These are phyloP conservation scores for Melospiza melodia DNA, from an alignment of 2,113 vertebrate genomes.

Conservation along the genomic window DNA sequence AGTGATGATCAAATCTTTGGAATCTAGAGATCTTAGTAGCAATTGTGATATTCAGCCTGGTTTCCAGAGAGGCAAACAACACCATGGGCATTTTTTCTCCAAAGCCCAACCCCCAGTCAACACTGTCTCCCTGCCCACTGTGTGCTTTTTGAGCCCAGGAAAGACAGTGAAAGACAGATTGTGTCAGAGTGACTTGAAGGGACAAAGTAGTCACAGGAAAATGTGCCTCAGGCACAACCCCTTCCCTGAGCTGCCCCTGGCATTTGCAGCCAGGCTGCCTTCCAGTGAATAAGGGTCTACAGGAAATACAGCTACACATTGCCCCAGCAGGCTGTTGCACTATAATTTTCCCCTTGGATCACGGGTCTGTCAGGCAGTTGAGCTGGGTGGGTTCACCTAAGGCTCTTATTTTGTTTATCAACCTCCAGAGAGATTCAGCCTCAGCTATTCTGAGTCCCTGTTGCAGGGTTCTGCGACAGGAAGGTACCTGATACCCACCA, in stretches of 20 bases:
- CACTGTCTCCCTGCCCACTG: accelerated
- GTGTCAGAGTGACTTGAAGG: background rate
- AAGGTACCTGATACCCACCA: background rate
- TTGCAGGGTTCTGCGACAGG: background rate
- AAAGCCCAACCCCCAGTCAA: background rate
- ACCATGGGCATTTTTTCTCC: background rate
- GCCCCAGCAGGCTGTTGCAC: background rate
- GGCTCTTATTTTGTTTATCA: background rate
- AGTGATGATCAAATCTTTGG: background rate
- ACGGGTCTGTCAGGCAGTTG: background rate
- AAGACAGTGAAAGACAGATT: background rate
- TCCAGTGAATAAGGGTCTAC: background rate
- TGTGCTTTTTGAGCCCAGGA: background rate
- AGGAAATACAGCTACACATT: background rate
- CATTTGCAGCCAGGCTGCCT: background rate
- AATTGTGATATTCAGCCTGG: background rate
- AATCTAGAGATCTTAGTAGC: background rate
- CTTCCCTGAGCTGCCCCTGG: background rate
- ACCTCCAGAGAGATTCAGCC: background rate
- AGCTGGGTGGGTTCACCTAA: background rate
- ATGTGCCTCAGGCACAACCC: background rate
- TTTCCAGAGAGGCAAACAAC: background rate
- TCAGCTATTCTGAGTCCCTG: background rate
- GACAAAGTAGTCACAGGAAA: background rate
- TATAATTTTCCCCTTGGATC: background rate